Conservation (phyloP, 2,888 invertebrate genomes). For the Himalopsyche kuldschensis region DNA sequence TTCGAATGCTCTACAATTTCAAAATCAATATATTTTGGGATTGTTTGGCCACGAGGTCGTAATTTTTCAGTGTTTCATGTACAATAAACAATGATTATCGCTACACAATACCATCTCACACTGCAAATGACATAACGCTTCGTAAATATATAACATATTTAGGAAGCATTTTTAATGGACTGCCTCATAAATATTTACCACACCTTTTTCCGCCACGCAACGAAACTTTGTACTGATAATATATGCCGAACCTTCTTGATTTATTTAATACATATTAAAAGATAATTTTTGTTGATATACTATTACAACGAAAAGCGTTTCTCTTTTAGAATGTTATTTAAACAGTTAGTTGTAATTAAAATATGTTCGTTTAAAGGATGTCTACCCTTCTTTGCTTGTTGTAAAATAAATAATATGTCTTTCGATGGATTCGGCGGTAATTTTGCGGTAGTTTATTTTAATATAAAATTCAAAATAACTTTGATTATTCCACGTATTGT, state of each 20-base stretch:
- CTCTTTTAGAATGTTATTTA: too few species aligned
- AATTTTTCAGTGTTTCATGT: background rate
- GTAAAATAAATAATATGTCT: too few species aligned
- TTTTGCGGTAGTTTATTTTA: too few species aligned
- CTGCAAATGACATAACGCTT: background rate
- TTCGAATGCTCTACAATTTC: background rate
- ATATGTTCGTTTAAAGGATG: too few species aligned
- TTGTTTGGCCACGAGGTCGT: background rate
- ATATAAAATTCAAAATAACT: too few species aligned
- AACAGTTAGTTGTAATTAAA: too few species aligned
- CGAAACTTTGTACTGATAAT: background rate
- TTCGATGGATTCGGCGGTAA: too few species aligned
- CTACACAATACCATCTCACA: background rate
- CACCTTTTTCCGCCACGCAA: background rate
- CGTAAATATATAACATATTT: background rate
- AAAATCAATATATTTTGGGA: background rate
- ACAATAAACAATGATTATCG: background rate
- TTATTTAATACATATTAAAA: background rate
- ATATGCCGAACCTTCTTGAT: background rate
- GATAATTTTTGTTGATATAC: background rate
- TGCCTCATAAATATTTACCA: background rate
- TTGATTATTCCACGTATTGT: too few species aligned
- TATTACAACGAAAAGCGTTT: too few species aligned
- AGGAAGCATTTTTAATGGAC: background rate
- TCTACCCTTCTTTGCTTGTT: too few species aligned